A percentile compares a stretch with the other conserved stretches of the same genome.
Conservation (phyloP, 2,888 invertebrate genomes). For the Sympetrum striolatum region DNA sequence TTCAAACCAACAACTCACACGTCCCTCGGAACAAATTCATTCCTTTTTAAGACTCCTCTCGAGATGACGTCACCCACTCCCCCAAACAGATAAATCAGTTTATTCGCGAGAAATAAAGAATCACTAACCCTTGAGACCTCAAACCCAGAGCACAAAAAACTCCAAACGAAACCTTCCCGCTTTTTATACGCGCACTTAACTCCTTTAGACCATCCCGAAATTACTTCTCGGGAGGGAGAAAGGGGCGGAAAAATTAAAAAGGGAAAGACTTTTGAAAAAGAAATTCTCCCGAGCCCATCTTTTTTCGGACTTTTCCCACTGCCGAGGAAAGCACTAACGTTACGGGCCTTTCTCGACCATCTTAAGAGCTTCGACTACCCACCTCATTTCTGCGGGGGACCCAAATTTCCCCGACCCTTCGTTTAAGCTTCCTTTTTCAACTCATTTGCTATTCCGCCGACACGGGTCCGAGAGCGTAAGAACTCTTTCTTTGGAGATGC, state of each 20-base stretch:
- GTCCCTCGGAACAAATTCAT: too few species aligned
- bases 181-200: too few species aligned
- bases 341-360: not conserved
- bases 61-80: too few species aligned
- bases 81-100: too few species aligned
- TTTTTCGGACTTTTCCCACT: not conserved
- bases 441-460: conserved; percentile 37
- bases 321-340: not conserved
- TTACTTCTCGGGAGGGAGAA: not conserved
- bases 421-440: conserved; percentile 7
- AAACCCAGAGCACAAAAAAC: too few species aligned
- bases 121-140: too few species aligned
- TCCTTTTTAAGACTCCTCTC: too few species aligned
- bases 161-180: too few species aligned
- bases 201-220: too few species aligned
- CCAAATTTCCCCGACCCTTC: not conserved
- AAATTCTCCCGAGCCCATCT: not conserved
- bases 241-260: not conserved
- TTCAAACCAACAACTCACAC: too few species aligned
- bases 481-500: conserved; percentile 5
- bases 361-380: not conserved
- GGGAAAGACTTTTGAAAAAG: not conserved
- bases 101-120: too few species aligned
- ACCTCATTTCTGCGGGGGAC: not conserved
- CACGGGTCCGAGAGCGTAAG: conserved; percentile 11